Percentiles rank a stretch among this genome's conserved stretches.
These are phyloP conservation scores for Aphelinus certus DNA, from an alignment of 1,140 invertebrate species.

Conservation along the genomic window DNA sequence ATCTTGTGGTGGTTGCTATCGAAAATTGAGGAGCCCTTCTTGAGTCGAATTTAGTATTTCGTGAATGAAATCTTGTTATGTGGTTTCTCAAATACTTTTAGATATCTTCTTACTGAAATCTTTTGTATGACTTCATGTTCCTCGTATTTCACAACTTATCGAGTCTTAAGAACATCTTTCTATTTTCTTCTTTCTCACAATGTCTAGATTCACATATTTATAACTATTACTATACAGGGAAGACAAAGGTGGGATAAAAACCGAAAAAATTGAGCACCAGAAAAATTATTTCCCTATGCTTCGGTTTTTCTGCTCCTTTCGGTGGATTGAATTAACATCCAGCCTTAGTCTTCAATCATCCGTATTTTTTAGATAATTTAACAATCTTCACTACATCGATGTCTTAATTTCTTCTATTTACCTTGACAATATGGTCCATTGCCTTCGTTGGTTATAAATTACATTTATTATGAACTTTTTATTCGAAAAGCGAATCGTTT, in stretches of 20 bases:
- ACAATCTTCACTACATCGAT: neutral
- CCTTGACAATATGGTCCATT: constrained; percentile 25
- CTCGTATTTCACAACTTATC: too few species aligned
- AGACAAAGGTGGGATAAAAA: constrained; percentile 5
- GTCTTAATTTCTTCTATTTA: constrained; percentile 8
- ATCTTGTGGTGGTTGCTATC: too few species aligned
- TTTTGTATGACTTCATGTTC: too few species aligned
- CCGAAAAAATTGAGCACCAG: constrained; percentile 17
- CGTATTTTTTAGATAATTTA: constrained; percentile 29
- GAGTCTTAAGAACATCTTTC: too few species aligned
- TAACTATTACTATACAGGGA: neutral
- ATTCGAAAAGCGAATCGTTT: constrained; percentile 21
- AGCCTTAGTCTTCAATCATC: neutral
- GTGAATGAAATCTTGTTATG: too few species aligned
- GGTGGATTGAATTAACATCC: neutral
- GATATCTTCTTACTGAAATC: too few species aligned
- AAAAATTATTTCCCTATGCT: constrained; percentile 15
- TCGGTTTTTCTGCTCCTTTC: neutral
- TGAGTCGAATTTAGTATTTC: too few species aligned
- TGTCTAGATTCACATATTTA: too few species aligned
- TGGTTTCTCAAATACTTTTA: too few species aligned
- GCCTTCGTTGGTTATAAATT: constrained; percentile 18
- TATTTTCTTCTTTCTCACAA: too few species aligned
- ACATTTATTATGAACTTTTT: constrained; percentile 17
- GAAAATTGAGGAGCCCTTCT: too few species aligned